Base-by-base conservation (phyloP, 2,797 vertebrate genomes). In the Carcharodon carcharias region DNA sequence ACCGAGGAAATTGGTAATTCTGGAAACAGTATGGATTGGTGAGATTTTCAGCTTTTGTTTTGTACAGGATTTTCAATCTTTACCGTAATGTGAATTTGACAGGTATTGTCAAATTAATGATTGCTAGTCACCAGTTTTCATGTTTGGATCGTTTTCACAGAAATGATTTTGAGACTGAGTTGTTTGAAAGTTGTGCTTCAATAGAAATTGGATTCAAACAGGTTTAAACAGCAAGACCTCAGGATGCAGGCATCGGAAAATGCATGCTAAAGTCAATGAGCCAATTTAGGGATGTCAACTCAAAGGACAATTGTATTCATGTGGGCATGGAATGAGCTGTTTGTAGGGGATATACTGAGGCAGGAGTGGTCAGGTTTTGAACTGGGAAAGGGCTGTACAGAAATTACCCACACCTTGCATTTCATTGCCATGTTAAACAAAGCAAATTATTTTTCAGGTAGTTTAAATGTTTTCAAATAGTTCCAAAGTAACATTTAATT, bases 401-500 rank as follows among this genome's bases (percentile, higher is more conserved):
- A 23, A 85, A 85, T 85, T 50, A 85, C 82, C 21, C 35, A 35
- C 4, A 3, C 31, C 63, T 61, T 31, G 0, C 5, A 91, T 61
- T 91, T 91, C 31, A 91, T 91, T 91, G 88, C 31, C 31, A 18
- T n/a, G 58, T 91, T 91, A 63, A 61, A 18, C 88, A 61, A 6
- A 18, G 56, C 12, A 61, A 91, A 61, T n/a, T 61, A 91, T 16
- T 3, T n/a, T 91, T 61, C 31, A n/a, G 35, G 63, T 63, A 61
- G 21, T 45, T 50, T 50, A 85, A 85, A 50, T 85, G 40, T n/a
- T 35, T 91, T 56, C 16, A 21, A 61, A 91, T n/a, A 11, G 56
- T 91, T 91, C 56, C 88, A 91, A 91, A 91, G 31, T 91, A 61
- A 61, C 56, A 58, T 56, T 91, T 61, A 91, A 61, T 61, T 61